A percentile compares a stretch with the other conserved stretches of the same genome.
phyloP scores from a whole-genome alignment of 1,140 invertebrate genomes.

The Nixonia krombeini region DNA sequence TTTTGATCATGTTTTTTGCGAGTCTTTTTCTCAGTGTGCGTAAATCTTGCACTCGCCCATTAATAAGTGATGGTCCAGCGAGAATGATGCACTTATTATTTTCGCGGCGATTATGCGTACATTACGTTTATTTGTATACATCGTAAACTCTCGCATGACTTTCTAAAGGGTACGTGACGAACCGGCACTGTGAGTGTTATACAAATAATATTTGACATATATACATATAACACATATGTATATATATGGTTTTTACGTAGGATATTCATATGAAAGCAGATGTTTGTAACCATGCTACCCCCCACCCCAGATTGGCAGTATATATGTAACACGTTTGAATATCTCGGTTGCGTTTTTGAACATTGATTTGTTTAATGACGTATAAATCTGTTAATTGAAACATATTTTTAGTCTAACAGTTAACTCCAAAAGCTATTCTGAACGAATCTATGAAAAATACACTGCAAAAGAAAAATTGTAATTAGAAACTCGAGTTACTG shows the following conservation, averaged over 20 bases:
- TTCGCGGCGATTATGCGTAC: constrained; percentile 18
- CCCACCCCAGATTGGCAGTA: constrained; percentile 60
- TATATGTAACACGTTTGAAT: constrained; percentile 57
- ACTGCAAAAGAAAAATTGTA: too few relatives aligned
- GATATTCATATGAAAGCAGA: constrained; percentile 43
- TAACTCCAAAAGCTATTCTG: too few relatives aligned
- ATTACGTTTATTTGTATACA: constrained; percentile 26
- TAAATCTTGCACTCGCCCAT: constrained; percentile 11
- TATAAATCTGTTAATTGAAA: too few relatives aligned
- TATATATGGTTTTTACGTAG: too few relatives aligned
- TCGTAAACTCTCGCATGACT: constrained; percentile 21
- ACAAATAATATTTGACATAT: constrained; percentile 43
- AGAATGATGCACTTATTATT: constrained; percentile 23
- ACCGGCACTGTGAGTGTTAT: constrained; percentile 23
- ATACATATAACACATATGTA: constrained; percentile 35
- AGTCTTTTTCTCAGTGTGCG: background rate
- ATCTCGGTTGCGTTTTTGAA: constrained; percentile 37
- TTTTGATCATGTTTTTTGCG: constrained; percentile 14
- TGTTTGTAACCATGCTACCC: constrained; percentile 41
- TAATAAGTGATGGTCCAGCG: constrained; percentile 33
- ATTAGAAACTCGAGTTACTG: too few relatives aligned
- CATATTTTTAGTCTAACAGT: too few relatives aligned
- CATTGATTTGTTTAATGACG: constrained; percentile 23
- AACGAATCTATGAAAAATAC: too few relatives aligned
- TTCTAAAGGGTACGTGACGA: constrained; percentile 11